These are phyloP conservation scores for Cataglyphis livida DNA, from an alignment of 2,888 invertebrate genomes.

Conservation along the genomic window DNA sequence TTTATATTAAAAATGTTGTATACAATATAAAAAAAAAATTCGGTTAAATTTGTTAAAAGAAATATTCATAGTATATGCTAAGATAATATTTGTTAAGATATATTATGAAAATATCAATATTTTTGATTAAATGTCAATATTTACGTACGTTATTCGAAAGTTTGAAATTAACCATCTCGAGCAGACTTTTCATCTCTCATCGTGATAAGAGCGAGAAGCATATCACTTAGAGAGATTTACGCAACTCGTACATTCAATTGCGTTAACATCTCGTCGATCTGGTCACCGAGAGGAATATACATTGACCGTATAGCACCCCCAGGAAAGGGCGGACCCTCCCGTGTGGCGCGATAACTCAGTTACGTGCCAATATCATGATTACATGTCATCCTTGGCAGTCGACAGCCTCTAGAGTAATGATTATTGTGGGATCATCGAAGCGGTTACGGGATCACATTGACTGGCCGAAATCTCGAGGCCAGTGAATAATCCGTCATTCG, in stretches of 20 bases:
- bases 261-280: constrained; percentile 65
- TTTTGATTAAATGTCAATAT: neutral
- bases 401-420: constrained; percentile 75
- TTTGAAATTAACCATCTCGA: neutral
- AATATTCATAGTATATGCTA: neutral
- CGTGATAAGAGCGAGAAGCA: constrained; percentile 21
- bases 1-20: neutral
- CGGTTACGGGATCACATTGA: constrained; percentile 66
- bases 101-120: neutral
- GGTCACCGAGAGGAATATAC: constrained; percentile 48
- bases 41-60: neutral
- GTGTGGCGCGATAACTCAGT: constrained; percentile 68
- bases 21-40: neutral
- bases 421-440: constrained; percentile 71
- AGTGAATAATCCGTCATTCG: constrained; percentile 56
- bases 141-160: neutral
- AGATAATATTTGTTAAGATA: neutral
- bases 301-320: constrained; percentile 62
- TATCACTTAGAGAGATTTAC: constrained; percentile 48
- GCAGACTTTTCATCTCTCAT: neutral
- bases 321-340: constrained; percentile 64
- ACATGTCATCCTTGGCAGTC: constrained; percentile 74
- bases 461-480: constrained; percentile 66
- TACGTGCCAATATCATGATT: constrained; percentile 78
- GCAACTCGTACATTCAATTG: constrained; percentile 32